Percentiles rank a stretch among this genome's conserved stretches.
phyloP scores from a whole-genome alignment of 2,113 vertebrate genomes.

The Crotalus viridis region DNA sequence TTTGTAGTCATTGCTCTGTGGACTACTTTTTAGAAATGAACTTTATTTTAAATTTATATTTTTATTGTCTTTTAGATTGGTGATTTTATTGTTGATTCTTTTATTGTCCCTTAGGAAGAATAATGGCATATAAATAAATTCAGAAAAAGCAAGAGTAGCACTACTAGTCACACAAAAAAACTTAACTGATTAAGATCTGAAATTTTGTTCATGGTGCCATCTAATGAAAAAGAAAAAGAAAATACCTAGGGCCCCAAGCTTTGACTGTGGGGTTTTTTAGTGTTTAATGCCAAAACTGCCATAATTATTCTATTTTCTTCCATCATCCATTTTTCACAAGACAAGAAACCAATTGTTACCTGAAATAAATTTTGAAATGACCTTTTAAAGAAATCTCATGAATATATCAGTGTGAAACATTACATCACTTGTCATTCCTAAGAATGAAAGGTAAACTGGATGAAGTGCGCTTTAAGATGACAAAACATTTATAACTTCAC shows the following conservation, averaged over 20 bases:
- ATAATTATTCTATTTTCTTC: neutral
- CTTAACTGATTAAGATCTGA: neutral
- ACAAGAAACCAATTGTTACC: neutral
- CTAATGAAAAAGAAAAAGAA: neutral
- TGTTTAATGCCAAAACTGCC: neutral
- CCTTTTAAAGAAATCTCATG: neutral
- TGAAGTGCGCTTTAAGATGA: neutral
- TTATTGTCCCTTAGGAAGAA: neutral
- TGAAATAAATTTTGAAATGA: neutral
- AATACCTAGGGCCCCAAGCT: neutral
- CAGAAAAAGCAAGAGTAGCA: neutral
- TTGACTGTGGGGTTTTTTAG: neutral
- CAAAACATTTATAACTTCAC: neutral
- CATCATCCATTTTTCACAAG: neutral
- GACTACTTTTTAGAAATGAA: neutral
- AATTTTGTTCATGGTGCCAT: neutral
- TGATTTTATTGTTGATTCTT: neutral
- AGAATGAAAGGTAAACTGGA: neutral
- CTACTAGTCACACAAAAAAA: neutral
- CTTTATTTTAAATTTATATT: neutral
- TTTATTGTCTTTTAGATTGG: neutral
- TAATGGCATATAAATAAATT: neutral
- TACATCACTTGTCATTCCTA: neutral
- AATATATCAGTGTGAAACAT: neutral
- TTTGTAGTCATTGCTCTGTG: neutral